phyloP scores from a whole-genome alignment of 2,888 invertebrate species.

The Cryptocheilus praepositus region DNA sequence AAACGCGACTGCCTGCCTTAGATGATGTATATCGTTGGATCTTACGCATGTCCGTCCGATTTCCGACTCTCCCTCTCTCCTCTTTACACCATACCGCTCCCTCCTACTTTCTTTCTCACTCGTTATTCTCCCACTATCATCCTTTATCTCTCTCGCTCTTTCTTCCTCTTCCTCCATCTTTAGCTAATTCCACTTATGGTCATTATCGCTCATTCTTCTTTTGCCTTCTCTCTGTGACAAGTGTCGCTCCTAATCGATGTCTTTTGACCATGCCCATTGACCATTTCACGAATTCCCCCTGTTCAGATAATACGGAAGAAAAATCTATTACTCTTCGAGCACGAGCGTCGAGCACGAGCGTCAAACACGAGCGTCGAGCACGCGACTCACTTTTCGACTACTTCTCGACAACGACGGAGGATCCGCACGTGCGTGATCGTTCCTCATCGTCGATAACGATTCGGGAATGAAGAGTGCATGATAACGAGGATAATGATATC shows the following conservation, averaged over 20 bases:
- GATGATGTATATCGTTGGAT: constrained; percentile 53
- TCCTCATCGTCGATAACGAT: constrained; percentile 29
- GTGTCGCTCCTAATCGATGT: too few relatives aligned
- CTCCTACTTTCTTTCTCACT: constrained; percentile 9
- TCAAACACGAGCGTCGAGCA: too few relatives aligned
- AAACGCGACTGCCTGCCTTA: constrained; percentile 59
- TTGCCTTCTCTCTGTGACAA: too few relatives aligned
- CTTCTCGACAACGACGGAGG: constrained; percentile 21
- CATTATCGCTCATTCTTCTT: too few relatives aligned
- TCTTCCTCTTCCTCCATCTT: not conserved
- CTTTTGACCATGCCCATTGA: too few relatives aligned
- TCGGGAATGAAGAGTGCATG: constrained; percentile 10
- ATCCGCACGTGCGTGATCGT: constrained; percentile 40
- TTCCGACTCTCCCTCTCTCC: constrained; percentile 37
- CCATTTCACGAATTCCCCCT: too few relatives aligned
- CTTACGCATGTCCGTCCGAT: constrained; percentile 66
- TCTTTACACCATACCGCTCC: not conserved
- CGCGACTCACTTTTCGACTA: constrained; percentile 7
- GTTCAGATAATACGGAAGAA: too few relatives aligned
- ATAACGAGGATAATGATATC: constrained; percentile 37
- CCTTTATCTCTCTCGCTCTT: not conserved
- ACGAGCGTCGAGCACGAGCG: too few relatives aligned
- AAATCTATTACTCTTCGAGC: too few relatives aligned
- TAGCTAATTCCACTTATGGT: not conserved
- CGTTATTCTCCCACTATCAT: not conserved